These are phyloP conservation scores for Ganaspis sp. DNA, from an alignment of 1,140 invertebrate genomes.

Conservation along the genomic window DNA sequence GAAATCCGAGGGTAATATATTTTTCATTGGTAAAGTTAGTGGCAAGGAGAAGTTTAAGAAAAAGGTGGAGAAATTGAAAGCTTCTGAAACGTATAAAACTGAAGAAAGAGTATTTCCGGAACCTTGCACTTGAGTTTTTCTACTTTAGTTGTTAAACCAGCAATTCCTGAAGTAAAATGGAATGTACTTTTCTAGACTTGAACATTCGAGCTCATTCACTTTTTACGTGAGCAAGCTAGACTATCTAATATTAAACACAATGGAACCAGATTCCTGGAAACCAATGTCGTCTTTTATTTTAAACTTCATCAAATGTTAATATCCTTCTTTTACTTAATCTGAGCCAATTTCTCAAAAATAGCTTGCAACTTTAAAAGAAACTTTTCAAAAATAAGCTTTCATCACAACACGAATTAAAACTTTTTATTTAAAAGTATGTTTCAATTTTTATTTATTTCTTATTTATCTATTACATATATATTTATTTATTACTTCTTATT, in stretches of 20 bases:
- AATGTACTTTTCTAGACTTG: background rate
- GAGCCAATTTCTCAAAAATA: background rate
- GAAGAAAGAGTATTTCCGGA: background rate
- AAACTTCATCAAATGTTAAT: background rate
- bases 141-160: background rate
- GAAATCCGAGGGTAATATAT: background rate
- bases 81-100: constrained; percentile 14
- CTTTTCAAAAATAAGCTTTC: too few relatives aligned
- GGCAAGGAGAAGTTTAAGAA: background rate
- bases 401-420: too few relatives aligned
- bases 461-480: too few relatives aligned
- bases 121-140: constrained; percentile 5
- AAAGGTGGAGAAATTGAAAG: constrained; percentile 8
- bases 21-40: background rate
- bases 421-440: too few relatives aligned
- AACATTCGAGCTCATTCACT: constrained; percentile 13
- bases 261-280: background rate
- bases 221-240: background rate
- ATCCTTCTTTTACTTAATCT: background rate
- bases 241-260: background rate
- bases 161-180: background rate
- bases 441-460: too few relatives aligned
- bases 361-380: too few relatives aligned
- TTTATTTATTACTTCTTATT: too few relatives aligned
- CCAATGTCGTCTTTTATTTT: background rate